These are phyloP conservation scores for Helleia helle DNA, from an alignment of 2,888 invertebrate genomes.

Conservation along the genomic window DNA sequence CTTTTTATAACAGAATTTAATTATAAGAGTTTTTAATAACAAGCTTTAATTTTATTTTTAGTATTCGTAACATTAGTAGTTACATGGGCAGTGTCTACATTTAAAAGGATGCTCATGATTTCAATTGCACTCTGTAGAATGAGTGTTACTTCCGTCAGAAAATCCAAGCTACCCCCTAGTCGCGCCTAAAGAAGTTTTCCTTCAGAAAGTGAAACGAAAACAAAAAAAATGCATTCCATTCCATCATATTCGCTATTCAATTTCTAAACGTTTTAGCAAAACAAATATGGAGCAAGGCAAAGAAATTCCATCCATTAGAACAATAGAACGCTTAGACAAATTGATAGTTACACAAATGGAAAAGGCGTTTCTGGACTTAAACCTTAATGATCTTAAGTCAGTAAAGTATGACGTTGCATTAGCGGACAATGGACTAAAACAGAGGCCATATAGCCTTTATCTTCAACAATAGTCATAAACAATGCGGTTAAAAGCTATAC, in stretches of 20 bases:
- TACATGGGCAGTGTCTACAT: too few relatives aligned
- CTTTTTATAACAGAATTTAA: too few relatives aligned
- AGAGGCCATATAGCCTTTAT: constrained; percentile 48
- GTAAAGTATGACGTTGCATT: constrained; percentile 51
- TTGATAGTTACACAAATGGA: constrained; percentile 36
- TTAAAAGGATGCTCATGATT: too few relatives aligned
- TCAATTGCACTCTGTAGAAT: too few relatives aligned
- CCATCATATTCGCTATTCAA: constrained; percentile 7
- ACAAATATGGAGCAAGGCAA: constrained; percentile 16
- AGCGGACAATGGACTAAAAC: constrained; percentile 54
- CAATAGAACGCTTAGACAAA: constrained; percentile 31
- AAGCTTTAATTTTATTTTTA: too few relatives aligned
- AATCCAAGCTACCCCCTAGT: too few relatives aligned
- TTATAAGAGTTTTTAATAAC: too few relatives aligned
- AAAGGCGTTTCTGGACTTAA: constrained; percentile 37
- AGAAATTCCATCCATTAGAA: constrained; percentile 29
- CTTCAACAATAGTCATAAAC: constrained; percentile 52
- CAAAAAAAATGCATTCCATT: not conserved
- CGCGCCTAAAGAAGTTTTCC: too few relatives aligned
- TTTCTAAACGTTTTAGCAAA: constrained; percentile 7
- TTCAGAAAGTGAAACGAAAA: not conserved
- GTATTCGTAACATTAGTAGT: too few relatives aligned
- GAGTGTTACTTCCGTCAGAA: too few relatives aligned
- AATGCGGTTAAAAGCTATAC: constrained; percentile 55
- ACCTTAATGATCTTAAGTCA: constrained; percentile 48